Evolutionary conservation across 2,113 vertebrate genomes (phyloP).

Genomic region (Petrocephalus microphthalmus): DNA sequence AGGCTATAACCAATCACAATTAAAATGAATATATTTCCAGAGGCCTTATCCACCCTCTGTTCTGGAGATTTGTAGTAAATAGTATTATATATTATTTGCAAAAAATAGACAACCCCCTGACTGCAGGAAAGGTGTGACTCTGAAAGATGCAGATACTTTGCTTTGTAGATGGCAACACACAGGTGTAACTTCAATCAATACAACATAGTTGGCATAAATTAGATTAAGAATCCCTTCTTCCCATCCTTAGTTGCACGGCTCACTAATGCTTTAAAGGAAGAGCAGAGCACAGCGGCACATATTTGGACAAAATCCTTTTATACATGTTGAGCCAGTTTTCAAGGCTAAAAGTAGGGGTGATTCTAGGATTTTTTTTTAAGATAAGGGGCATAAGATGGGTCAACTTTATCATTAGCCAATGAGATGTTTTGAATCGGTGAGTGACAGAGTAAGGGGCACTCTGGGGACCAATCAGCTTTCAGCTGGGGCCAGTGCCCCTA

Average conservation of each 20-base stretch:
- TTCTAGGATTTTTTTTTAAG: not conserved
- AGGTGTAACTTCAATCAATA: not conserved
- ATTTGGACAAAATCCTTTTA: not conserved
- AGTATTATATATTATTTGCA: not conserved
- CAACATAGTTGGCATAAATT: not conserved
- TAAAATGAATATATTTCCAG: not conserved
- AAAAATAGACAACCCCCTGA: not conserved
- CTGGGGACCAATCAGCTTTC: not conserved
- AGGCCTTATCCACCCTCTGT: not conserved
- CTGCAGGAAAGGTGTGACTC: not conserved
- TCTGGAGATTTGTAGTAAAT: not conserved
- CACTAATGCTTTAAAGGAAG: not conserved
- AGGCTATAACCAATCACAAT: not conserved
- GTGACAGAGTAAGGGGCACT: not conserved
- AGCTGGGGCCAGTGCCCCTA: not conserved
- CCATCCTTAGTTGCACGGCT: not conserved
- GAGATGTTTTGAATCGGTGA: not conserved
- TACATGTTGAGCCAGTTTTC: not conserved
- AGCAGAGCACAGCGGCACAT: not conserved
- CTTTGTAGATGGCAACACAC: not conserved
- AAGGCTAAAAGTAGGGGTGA: not conserved
- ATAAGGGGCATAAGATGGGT: not conserved
- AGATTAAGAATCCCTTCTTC: not conserved
- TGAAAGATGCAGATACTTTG: not conserved
- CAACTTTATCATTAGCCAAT: not conserved